Evolutionary conservation across 2,797 vertebrate species (phyloP).

Genomic region (Characodon lateralis): DNA sequence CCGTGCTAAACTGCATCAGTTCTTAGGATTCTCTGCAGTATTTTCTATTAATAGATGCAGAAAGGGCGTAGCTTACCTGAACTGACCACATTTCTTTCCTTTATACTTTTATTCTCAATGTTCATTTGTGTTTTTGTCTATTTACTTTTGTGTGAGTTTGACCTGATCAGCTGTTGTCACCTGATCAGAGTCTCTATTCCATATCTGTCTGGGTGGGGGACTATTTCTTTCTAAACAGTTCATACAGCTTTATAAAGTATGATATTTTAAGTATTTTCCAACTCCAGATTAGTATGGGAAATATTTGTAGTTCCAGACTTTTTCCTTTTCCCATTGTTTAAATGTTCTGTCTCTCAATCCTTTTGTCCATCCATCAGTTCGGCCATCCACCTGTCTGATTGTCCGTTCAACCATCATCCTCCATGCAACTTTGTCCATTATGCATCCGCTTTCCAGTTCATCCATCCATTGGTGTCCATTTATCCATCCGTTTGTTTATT

Average conservation of each 20-base stretch:
- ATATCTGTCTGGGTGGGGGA: background rate
- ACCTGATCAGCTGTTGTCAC: background rate
- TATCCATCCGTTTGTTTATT: too few species aligned
- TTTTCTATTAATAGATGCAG: slow-evolving; percentile 56
- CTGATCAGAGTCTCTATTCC: slow-evolving; percentile 3
- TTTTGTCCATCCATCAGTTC: too few species aligned
- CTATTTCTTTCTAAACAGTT: background rate
- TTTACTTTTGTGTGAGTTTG: slow-evolving; percentile 1
- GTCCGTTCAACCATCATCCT: too few species aligned
- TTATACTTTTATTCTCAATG: slow-evolving; percentile 1
- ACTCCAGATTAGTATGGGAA: too few species aligned
- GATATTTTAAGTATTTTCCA: background rate
- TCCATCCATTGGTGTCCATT: too few species aligned
- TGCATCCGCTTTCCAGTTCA: too few species aligned
- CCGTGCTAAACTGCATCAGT: slow-evolving; percentile 28
- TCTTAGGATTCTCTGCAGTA: slow-evolving; percentile 23
- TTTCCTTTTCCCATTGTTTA: too few species aligned
- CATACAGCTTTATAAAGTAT: background rate
- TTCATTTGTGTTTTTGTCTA: background rate
- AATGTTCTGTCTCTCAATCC: too few species aligned
- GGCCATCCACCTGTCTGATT: too few species aligned
- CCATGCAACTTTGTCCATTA: too few species aligned
- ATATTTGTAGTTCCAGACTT: too few species aligned
- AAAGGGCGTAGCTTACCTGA: slow-evolving; percentile 55
- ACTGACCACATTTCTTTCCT: slow-evolving; percentile 67